Base-by-base conservation (phyloP, 2,888 invertebrate species). In the Achlya flavicornis region DNA sequence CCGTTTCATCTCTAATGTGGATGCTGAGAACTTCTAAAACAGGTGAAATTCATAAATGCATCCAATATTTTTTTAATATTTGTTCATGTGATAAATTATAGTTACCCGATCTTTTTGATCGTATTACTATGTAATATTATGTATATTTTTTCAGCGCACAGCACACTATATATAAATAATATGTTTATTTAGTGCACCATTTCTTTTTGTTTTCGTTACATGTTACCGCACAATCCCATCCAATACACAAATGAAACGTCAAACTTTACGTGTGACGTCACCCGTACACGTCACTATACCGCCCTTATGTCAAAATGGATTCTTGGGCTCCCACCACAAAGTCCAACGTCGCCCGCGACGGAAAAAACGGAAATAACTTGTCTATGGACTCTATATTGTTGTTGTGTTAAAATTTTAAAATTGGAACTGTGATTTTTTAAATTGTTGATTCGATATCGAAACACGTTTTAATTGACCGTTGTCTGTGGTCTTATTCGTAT, bases 151-250 rank as follows among this genome's bases (percentile, higher is more conserved):
- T 53, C 73, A 64, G 61, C 16, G 53, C 53, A 53, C 77, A 81
- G 79, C 80, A 72, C 83, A 77, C 66, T 66, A 66, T 74, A 64
- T 80, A 78, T 80, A 70, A 77, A 78, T 87, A 87, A 83, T 88
- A 88, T 88, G 87, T 93, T 90, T 92, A 93, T 93, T 93, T 93
- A 93, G 92, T 92, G 92, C 91, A 92, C 92, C 89, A 84, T 93
- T 93, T 91, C 88, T 92, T 90, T 93, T 88, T 92, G 88, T 91
- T 93, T 91, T 91, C 88, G 87, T 93, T 93, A 89, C 93, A 93
- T 93, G 93, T 93, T 87, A 86, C 92, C 89, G 91, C 93, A 92
- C 91, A 88, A 88, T 89, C 91, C 92, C 87, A 89, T 85, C 92
- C 90, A 87, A 90, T 88, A 86, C 89, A 87, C 87, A 89, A 79